These are phyloP conservation scores for Pseudochromis fuscus DNA, from an alignment of 2,797 vertebrate genomes.

Conservation along the genomic window DNA sequence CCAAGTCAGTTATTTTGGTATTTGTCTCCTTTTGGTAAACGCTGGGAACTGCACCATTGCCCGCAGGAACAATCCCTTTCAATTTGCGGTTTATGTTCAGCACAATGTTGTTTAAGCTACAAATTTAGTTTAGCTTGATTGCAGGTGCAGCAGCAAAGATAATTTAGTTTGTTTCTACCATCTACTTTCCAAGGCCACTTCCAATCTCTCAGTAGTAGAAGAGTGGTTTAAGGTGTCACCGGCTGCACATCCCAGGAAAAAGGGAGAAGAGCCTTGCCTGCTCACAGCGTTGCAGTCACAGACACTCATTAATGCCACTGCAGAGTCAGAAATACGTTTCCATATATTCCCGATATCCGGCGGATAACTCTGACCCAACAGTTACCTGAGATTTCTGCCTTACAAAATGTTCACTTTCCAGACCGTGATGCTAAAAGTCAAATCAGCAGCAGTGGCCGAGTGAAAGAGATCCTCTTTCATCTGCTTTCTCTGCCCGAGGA, in stretches of 20 bases:
- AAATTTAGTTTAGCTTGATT: not conserved
- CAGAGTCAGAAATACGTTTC: not conserved
- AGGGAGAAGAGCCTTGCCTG: not conserved
- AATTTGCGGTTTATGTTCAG: not conserved
- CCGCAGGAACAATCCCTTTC: not conserved
- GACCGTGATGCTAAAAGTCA: constrained; percentile 28
- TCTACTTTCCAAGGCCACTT: not conserved
- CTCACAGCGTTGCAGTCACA: not conserved
- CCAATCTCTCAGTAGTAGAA: too few species aligned
- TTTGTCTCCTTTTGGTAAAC: not conserved
- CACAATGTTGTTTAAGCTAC: not conserved
- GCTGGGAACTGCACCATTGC: not conserved
- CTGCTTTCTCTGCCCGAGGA: constrained; percentile 40
- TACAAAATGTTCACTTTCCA: constrained; percentile 24
- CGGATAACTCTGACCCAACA: constrained; percentile 6
- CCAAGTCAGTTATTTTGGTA: not conserved
- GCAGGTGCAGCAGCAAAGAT: not conserved
- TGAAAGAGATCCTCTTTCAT: constrained; percentile 39
- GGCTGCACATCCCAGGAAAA: not conserved
- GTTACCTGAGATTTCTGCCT: constrained; percentile 16
- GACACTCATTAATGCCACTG: not conserved
- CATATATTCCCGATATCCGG: constrained; percentile 1
- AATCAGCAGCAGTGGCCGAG: not conserved
- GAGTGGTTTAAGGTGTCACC: not conserved
- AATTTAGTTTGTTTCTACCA: not conserved